Conservation (phyloP, 2,888 invertebrate species). For the Busseola fusca region DNA sequence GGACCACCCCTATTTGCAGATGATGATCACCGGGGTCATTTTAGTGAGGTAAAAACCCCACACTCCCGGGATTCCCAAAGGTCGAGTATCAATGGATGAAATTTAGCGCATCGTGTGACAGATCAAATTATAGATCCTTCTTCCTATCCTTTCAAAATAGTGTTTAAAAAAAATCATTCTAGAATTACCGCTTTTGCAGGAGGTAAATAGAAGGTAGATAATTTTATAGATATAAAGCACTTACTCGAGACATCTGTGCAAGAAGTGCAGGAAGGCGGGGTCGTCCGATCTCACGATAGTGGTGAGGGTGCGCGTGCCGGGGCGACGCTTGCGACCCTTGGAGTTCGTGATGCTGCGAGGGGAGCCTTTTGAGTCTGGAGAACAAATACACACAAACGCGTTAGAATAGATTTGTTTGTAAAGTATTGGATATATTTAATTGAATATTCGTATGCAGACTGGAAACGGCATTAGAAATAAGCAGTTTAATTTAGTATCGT, state of each 20-base stretch:
- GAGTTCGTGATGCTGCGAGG: conserved; percentile 97
- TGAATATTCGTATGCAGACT: no score
- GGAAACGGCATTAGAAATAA: no score
- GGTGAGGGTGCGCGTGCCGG: conserved; percentile 94
- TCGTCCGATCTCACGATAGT: conserved; percentile 96
- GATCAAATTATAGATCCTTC: background rate
- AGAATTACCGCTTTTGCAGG: background rate
- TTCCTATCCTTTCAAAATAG: background rate
- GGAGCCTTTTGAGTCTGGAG: conserved; percentile 95
- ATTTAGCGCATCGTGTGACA: background rate
- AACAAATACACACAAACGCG: no score
- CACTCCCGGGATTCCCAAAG: no score
- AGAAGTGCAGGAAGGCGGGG: conserved; percentile 96
- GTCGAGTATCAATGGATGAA: background rate
- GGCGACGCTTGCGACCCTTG: conserved; percentile 96
- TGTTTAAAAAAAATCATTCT: background rate
- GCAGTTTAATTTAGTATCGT: no score
- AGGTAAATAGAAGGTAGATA: background rate
- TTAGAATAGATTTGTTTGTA: no score
- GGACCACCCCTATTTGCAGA: no score
- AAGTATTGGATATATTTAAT: no score
- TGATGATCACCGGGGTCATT: no score
- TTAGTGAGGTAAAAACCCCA: no score
- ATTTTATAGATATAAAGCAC: conserved; percentile 72
- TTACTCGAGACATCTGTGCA: conserved; percentile 96